Evolutionary conservation across 2,888 invertebrate species (phyloP).

Genomic region (Watsonalla binaria): DNA sequence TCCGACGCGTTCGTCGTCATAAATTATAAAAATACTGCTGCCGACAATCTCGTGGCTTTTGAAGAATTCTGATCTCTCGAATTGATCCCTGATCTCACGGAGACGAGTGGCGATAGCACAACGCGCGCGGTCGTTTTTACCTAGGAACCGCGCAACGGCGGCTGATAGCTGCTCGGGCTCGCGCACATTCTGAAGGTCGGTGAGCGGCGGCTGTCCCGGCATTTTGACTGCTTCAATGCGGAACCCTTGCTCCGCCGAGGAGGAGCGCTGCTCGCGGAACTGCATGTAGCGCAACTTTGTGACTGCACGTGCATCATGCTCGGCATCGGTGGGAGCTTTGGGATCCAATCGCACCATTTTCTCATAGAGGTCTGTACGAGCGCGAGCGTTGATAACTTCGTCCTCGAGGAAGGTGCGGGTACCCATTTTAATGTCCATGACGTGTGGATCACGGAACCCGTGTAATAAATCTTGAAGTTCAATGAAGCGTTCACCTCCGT

Average conservation of each 20-base stretch:
- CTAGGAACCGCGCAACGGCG: slow-evolving; percentile 87
- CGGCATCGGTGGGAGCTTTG: slow-evolving; percentile 89
- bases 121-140: slow-evolving; percentile 81
- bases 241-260: slow-evolving; percentile 95
- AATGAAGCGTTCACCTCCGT: slow-evolving; percentile 90
- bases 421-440: slow-evolving; percentile 99
- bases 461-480: slow-evolving; percentile 96
- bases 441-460: slow-evolving; percentile 93
- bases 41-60: slow-evolving; percentile 94
- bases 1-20: slow-evolving; percentile 91
- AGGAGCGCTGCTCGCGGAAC: slow-evolving; percentile 95
- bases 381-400: slow-evolving; percentile 93
- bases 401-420: slow-evolving; percentile 96
- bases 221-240: slow-evolving; percentile 97
- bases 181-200: slow-evolving; percentile 92
- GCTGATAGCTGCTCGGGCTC: slow-evolving; percentile 85
- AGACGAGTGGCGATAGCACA: slow-evolving; percentile 85
- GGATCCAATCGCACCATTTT: slow-evolving; percentile 97
- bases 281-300: slow-evolving; percentile 98
- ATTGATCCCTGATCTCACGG: slow-evolving; percentile 85
- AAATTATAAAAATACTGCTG: slow-evolving; percentile 95
- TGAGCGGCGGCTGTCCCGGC: slow-evolving; percentile 88
- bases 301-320: slow-evolving; percentile 88
- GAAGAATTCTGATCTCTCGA: slow-evolving; percentile 92
- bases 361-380: slow-evolving; percentile 92